Evolutionary conservation across 2,113 vertebrate species (phyloP).

Genomic region (Grantiella picta): DNA sequence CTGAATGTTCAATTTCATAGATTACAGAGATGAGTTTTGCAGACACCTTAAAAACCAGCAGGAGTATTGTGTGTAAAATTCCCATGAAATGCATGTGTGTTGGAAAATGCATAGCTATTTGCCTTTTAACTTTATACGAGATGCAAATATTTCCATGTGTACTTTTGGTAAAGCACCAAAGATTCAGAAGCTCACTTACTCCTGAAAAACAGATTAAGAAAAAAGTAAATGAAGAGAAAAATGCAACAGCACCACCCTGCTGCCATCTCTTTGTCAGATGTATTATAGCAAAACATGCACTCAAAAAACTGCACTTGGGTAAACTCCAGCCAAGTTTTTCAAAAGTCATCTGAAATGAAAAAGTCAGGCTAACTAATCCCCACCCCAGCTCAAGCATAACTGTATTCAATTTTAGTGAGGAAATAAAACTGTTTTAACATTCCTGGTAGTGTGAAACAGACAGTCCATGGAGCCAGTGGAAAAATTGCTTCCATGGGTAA

Average conservation of each 20-base stretch:
- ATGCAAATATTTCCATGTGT: background rate
- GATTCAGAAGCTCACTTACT: background rate
- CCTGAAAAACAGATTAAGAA: background rate
- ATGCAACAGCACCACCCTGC: constrained; percentile 56
- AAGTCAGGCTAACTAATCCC: background rate
- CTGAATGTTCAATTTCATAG: background rate
- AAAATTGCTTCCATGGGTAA: background rate
- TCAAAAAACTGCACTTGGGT: background rate
- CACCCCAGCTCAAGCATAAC: background rate
- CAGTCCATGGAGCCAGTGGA: background rate
- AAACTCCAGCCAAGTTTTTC: background rate
- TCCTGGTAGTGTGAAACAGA: background rate
- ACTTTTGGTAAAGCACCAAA: background rate
- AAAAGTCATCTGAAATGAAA: background rate
- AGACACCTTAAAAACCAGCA: background rate
- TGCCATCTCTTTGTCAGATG: constrained; percentile 30
- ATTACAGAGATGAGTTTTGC: background rate
- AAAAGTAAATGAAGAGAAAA: background rate
- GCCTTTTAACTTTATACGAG: background rate
- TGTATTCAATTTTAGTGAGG: constrained; percentile 1
- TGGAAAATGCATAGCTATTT: background rate
- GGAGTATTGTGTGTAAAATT: background rate
- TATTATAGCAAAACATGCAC: background rate
- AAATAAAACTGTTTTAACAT: background rate
- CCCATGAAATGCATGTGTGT: background rate